A percentile compares a stretch with the other conserved stretches of the same genome.
phyloP scores from a whole-genome alignment of 2,888 invertebrate genomes.

The Eristalis arbustorum region DNA sequence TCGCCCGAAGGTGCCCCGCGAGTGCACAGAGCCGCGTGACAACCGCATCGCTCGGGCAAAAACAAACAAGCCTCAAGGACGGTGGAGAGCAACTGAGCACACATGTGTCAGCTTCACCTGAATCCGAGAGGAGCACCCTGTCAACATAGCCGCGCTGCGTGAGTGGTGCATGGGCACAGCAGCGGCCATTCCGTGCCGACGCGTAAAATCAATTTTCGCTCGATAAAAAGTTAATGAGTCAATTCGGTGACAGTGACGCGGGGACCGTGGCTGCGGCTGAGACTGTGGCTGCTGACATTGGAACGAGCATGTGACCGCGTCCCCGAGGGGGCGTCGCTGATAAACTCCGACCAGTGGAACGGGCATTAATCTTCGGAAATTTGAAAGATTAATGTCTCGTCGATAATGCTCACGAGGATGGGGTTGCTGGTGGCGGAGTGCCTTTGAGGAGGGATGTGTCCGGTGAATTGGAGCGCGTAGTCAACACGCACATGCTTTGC shows the following conservation, averaged over 20 bases:
- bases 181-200: not conserved
- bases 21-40: not conserved
- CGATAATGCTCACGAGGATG: constrained; percentile 16
- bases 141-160: constrained; percentile 53
- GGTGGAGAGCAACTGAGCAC: not conserved
- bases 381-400: constrained; percentile 58
- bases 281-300: not conserved
- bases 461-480: constrained; percentile 37
- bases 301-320: constrained; percentile 12
- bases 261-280: not conserved
- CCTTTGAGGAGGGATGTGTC: not conserved
- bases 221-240: constrained; percentile 62
- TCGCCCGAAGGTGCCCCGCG: not conserved
- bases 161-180: constrained; percentile 19
- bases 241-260: constrained; percentile 41
- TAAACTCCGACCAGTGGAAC: not conserved
- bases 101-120: constrained; percentile 24
- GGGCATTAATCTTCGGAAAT: constrained; percentile 45
- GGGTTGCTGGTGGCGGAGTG: not conserved
- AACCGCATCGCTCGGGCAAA: constrained; percentile 5
- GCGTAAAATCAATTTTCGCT: constrained; percentile 46
- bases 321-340: constrained; percentile 39
- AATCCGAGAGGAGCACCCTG: constrained; percentile 23
- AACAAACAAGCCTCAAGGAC: constrained; percentile 31
- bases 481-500: constrained; percentile 34